phyloP scores from a whole-genome alignment of 2,797 vertebrate species.

The Enteromius paludinosus region DNA sequence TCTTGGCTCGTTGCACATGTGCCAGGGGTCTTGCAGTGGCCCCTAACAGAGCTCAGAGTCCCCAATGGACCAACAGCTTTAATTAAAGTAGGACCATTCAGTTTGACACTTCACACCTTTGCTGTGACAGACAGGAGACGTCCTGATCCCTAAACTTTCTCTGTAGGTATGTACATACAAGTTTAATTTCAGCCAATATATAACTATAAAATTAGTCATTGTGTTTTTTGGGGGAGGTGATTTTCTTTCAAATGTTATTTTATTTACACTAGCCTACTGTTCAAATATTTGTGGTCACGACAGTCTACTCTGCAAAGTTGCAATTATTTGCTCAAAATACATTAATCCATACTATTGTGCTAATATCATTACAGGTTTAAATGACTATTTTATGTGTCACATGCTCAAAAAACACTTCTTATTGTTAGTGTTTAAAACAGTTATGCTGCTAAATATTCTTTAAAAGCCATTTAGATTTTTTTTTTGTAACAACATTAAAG shows the following conservation, averaged over 20 bases:
- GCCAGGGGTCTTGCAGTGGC: conserved; percentile 59
- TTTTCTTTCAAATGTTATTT: not conserved
- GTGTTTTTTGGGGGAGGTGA: not conserved
- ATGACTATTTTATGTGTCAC: not conserved
- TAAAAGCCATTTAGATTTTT: no score
- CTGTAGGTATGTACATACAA: not conserved
- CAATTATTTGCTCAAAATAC: not conserved
- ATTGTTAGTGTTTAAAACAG: not conserved
- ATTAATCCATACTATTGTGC: not conserved
- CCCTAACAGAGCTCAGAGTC: conserved; percentile 52
- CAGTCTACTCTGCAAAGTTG: not conserved
- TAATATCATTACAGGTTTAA: not conserved
- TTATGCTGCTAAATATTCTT: not conserved
- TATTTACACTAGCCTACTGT: not conserved
- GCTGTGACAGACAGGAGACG: not conserved
- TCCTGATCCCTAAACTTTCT: not conserved
- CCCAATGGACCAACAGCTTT: conserved; percentile 64
- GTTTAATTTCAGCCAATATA: not conserved
- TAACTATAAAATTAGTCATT: not conserved
- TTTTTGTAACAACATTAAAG: no score
- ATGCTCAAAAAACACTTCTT: not conserved
- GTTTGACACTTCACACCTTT: conserved; percentile 22
- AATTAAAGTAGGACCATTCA: conserved; percentile 67
- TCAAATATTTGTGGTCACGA: not conserved
- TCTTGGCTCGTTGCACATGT: conserved; percentile 61